phyloP scores from a whole-genome alignment of 2,113 vertebrate genomes.

The Ceyx melanurus region DNA sequence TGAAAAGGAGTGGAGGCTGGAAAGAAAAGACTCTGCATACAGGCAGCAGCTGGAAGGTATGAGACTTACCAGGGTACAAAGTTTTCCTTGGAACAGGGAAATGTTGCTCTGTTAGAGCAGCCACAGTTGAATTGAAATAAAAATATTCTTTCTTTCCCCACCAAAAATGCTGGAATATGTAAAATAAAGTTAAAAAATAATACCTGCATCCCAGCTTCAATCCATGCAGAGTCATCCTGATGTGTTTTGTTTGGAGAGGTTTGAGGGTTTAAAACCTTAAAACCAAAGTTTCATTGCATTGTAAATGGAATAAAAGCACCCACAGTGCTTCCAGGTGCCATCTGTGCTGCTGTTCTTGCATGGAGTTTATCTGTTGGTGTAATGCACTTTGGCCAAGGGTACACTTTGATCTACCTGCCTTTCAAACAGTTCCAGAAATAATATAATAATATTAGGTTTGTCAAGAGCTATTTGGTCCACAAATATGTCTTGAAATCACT shows the following conservation, averaged over 20 bases:
- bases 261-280: not conserved
- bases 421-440: not conserved
- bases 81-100: slow-evolving; percentile 5
- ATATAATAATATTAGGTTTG: not conserved
- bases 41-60: not conserved
- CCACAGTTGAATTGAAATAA: not conserved
- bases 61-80: slow-evolving; percentile 7
- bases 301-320: not conserved
- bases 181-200: not conserved
- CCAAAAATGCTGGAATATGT: not conserved
- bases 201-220: no score
- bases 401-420: not conserved
- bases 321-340: not conserved
- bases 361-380: not conserved
- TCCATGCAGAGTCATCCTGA: not conserved
- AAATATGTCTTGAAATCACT: not conserved
- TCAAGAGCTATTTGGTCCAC: not conserved
- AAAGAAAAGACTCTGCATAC: not conserved
- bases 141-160: not conserved
- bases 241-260: not conserved
- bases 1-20: not conserved
- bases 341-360: not conserved
- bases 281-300: not conserved
- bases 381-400: accelerated
- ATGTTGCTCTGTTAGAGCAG: not conserved